Evolutionary conservation across 92 coral and sea anemone species (phyloP).

Genomic region (Zoanthus sociatus): DNA sequence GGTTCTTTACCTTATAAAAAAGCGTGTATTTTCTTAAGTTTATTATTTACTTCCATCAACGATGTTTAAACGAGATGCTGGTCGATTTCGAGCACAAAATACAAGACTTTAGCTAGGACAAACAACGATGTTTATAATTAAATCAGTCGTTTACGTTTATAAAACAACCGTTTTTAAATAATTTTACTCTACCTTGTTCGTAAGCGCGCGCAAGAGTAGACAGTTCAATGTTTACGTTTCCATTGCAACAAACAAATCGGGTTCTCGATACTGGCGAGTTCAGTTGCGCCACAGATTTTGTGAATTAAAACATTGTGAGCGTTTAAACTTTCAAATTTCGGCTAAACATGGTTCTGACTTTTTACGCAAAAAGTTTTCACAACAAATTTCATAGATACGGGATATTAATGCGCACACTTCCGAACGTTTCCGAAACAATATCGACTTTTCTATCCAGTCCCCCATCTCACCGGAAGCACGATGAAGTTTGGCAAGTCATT

Average conservation of each 20-base stretch:
- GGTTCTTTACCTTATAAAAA: too few species aligned
- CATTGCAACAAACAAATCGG: slow-evolving; percentile 24
- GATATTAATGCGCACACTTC: background rate
- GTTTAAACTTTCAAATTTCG: background rate
- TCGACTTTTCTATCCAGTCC: slow-evolving; percentile 50
- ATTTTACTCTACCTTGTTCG: background rate
- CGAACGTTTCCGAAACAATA: slow-evolving; percentile 43
- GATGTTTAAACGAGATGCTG: too few species aligned
- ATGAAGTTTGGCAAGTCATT: slow-evolving; percentile 2
- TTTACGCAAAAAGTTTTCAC: background rate
- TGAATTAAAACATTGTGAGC: background rate
- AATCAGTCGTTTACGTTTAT: background rate
- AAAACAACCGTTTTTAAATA: background rate
- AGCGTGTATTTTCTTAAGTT: too few species aligned
- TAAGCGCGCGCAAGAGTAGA: background rate
- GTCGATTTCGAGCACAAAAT: too few species aligned
- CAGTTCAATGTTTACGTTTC: slow-evolving; percentile 19
- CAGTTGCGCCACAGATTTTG: background rate
- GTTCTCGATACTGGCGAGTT: background rate
- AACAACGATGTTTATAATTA: too few species aligned
- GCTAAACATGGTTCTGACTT: background rate
- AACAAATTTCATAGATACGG: background rate
- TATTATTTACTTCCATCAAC: too few species aligned
- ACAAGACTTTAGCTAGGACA: too few species aligned
- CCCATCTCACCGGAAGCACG: slow-evolving; percentile 46